Conservation (phyloP, 2,113 vertebrate species). For the Dunckerocampus dactyliophorus region DNA sequence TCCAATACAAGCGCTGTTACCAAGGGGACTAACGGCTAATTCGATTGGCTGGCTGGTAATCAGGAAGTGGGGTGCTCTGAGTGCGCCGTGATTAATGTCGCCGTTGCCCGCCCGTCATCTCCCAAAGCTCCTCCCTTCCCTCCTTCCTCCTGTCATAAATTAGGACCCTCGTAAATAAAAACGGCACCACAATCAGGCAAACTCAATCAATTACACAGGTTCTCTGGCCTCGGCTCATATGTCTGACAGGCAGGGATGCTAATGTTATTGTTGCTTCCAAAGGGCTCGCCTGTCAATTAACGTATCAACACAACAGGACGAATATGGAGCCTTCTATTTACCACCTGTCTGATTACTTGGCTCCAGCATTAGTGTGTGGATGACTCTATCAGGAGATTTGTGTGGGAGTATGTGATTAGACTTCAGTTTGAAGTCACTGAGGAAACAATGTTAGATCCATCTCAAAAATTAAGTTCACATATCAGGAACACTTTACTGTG, state of each 20-base stretch:
- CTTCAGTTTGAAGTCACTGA: background rate
- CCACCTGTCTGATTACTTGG: slow-evolving; percentile 62
- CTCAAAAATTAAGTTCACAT: slow-evolving; percentile 23
- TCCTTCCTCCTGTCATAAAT: slow-evolving; percentile 89
- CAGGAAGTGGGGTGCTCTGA: slow-evolving; percentile 79
- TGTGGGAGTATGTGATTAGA: slow-evolving; percentile 11
- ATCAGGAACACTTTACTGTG: slow-evolving; percentile 9
- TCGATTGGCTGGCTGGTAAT: slow-evolving; percentile 97
- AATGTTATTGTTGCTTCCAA: slow-evolving; percentile 82
- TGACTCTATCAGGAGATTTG: background rate
- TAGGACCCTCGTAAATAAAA: slow-evolving; percentile 97
- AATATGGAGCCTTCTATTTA: slow-evolving; percentile 68
- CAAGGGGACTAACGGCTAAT: slow-evolving; percentile 88
- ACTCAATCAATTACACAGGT: slow-evolving; percentile 88
- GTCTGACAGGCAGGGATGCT: slow-evolving; percentile 74
- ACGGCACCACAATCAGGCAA: slow-evolving; percentile 91
- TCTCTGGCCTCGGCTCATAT: slow-evolving; percentile 76
- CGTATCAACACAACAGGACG: slow-evolving; percentile 57
- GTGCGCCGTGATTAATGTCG: slow-evolving; percentile 88
- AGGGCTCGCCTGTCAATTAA: slow-evolving; percentile 77
- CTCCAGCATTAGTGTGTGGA: slow-evolving; percentile 14
- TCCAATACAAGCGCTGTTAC: slow-evolving; percentile 89
- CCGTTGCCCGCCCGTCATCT: slow-evolving; percentile 76
- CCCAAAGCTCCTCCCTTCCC: slow-evolving; percentile 82
- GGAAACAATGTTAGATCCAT: background rate